A percentile compares a stretch with the other conserved stretches of the same genome.
Conservation (phyloP, 2,113 vertebrate genomes). For the Diadophis punctatus region DNA sequence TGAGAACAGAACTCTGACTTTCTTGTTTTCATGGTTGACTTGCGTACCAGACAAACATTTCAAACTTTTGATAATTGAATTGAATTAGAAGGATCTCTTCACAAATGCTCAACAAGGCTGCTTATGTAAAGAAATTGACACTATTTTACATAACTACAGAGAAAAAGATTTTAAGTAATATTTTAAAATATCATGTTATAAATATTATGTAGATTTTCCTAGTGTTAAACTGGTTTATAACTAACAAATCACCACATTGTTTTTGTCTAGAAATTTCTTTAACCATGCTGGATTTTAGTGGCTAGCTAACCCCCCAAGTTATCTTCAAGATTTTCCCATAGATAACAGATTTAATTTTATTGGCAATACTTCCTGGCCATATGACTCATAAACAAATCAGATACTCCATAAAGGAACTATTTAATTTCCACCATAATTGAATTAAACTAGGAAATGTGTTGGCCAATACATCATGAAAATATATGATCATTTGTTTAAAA, state of each 20-base stretch:
- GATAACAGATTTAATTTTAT: conserved; percentile 30
- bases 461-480: conserved; percentile 44
- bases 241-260: conserved; percentile 10
- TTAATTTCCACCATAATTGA: conserved; percentile 43
- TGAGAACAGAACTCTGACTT: conserved; percentile 33
- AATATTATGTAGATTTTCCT: conserved; percentile 3
- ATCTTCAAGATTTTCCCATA: conserved; percentile 51
- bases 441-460: conserved; percentile 49
- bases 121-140: neutral
- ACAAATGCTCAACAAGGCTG: conserved; percentile 20
- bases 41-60: conserved; percentile 40
- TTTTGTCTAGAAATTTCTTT: conserved; percentile 17
- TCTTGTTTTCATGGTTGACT: conserved; percentile 45
- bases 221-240: conserved; percentile 6
- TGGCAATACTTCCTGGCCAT: conserved; percentile 12
- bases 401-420: conserved; percentile 33
- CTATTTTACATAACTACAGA: neutral
- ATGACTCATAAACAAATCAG: conserved; percentile 12
- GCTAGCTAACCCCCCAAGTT: conserved; percentile 24
- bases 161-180: neutral
- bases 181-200: conserved; percentile 16
- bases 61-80: conserved; percentile 44
- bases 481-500: conserved; percentile 56
- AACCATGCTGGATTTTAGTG: conserved; percentile 14
- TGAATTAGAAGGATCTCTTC: conserved; percentile 36